Evolutionary conservation across 2,888 invertebrate genomes (phyloP).

Genomic region (Ophion ellenae): DNA sequence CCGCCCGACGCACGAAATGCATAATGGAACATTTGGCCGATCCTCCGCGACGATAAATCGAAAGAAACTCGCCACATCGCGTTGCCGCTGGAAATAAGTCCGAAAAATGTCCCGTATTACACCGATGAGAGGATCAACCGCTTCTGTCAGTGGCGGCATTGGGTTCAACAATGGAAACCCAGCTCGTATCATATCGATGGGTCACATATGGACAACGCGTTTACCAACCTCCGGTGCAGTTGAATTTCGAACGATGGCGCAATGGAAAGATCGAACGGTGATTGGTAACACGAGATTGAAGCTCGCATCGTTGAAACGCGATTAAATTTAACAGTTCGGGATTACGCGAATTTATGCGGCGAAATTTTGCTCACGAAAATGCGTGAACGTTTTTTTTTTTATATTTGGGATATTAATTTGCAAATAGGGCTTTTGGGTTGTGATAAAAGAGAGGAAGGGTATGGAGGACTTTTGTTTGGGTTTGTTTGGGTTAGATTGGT

Average conservation of each 20-base stretch:
- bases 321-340: too few relatives aligned
- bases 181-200: not conserved
- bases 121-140: not conserved
- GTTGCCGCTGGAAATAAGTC: not conserved
- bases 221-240: not conserved
- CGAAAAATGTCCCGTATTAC: not conserved
- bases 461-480: too few relatives aligned
- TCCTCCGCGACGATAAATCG: not conserved
- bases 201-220: not conserved
- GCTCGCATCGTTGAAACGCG: not conserved
- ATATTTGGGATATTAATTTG: too few relatives aligned
- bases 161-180: not conserved
- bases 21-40: slow-evolving; percentile 33
- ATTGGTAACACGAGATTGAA: not conserved
- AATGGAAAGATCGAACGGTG: not conserved
- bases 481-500: not conserved
- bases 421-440: too few relatives aligned
- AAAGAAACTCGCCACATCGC: not conserved
- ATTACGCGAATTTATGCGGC: too few relatives aligned
- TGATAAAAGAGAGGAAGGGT: too few relatives aligned
- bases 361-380: too few relatives aligned
- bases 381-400: too few relatives aligned
- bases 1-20: slow-evolving; percentile 13
- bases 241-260: not conserved
- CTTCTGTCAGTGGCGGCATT: not conserved